Evolutionary conservation across 2,797 vertebrate species (phyloP), one percentile per base, ranked within the genome.

Genomic region (Alectoris magna): DNA sequence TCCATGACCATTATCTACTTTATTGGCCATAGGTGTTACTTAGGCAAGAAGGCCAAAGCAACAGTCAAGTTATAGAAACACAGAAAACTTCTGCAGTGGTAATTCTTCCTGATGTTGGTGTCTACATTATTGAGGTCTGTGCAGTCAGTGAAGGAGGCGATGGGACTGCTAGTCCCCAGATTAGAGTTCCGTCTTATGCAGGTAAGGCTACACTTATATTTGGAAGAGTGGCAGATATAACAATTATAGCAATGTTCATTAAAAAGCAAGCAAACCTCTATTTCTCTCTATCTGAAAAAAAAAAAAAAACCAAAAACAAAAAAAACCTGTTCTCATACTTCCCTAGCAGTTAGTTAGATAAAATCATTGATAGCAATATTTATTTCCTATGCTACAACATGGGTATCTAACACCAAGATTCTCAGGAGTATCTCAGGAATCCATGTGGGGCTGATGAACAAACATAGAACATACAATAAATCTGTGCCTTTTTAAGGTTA

Each of bases 111-210:
- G 99, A 99, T 78, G 98, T 98, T 74, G 99, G 99, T 27, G 98
- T 99, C 79, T 99, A 99, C 75, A 98, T 99, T 95, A 99, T 99
- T 15, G 98, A 99, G 96, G 98, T 99, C 62, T 98, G 98, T 24
- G 98, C 98, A 3, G 98, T 98, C 90, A 99, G 99, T 43, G 99
- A 99, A 97, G 99, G 99, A 48, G 99, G 99, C 18, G 99, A 99
- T 90, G 99, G 99, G 66, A 98, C 98, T 1, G 96, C 98, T 29
- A 99, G 99, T 96, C 97, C 99, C 62, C 99, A 99, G 69, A 98
- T 99, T 84, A 98, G 99, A 96, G 97, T 99, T 53, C 98, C 99
- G 68, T 99, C 98, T 70, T 99, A 98, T 95, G 98, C 99, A 92
- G 99, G 99, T 99, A 97, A 97, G 71, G 21, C 36, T 67, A 23